Percentiles rank a stretch among this genome's conserved stretches.
Evolutionary conservation across 2,113 vertebrate genomes (phyloP).

Genomic region (Progne subis): DNA sequence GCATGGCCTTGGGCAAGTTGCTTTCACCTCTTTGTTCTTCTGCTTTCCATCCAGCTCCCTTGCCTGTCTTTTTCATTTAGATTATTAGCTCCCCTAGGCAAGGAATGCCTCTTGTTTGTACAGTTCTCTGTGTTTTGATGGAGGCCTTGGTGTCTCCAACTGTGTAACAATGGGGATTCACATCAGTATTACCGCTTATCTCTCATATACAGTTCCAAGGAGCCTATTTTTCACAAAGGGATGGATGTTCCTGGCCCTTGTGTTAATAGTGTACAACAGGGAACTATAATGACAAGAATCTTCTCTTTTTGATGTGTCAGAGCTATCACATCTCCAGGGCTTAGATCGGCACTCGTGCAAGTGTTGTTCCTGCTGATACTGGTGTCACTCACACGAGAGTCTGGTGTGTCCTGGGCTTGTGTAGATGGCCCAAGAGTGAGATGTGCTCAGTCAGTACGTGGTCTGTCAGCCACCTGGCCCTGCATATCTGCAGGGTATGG

Average conservation of each 20-base stretch:
- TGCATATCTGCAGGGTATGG: background rate
- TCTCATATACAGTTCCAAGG: background rate
- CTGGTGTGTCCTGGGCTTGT: background rate
- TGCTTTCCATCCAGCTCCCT: conserved; percentile 7
- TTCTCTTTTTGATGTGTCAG: background rate
- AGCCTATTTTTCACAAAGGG: background rate
- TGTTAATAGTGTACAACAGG: background rate
- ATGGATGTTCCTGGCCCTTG: background rate
- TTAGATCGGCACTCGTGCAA: background rate
- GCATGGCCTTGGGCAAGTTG: conserved; percentile 34
- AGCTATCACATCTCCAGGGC: background rate
- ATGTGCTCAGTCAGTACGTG: background rate
- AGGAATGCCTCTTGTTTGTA: conserved; percentile 20
- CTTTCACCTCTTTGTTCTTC: conserved; percentile 30
- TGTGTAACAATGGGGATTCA: background rate
- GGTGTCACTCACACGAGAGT: background rate
- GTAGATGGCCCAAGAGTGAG: background rate
- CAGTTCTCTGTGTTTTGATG: background rate
- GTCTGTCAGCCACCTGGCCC: background rate
- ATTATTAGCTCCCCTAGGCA: conserved; percentile 18
- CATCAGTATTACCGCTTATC: background rate
- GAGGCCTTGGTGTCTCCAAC: background rate
- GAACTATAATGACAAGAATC: background rate
- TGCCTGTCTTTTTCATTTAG: conserved; percentile 52
- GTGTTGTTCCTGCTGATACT: background rate